Evolutionary conservation across 2,888 invertebrate genomes (phyloP).

Genomic region (Dolichopus griseipennis): DNA sequence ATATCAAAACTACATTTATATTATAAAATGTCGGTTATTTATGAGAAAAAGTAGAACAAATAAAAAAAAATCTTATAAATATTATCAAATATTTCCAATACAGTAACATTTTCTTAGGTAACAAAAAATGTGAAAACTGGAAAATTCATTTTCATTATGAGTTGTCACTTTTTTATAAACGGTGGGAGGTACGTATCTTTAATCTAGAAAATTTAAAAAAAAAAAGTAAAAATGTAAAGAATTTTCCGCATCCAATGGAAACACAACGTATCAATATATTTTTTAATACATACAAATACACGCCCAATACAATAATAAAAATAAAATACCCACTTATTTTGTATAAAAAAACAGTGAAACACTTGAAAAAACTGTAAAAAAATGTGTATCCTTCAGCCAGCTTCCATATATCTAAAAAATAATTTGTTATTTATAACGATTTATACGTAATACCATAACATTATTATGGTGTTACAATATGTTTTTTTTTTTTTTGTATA

Average conservation of each 20-base stretch:
- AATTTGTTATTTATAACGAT: too few species aligned
- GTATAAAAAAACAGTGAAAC: too few species aligned
- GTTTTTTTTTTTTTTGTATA: too few species aligned
- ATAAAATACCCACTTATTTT: too few species aligned
- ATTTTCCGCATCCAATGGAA: neutral
- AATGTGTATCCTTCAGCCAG: neutral
- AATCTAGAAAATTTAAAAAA: neutral
- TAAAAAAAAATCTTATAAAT: too few species aligned
- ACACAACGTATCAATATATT: neutral
- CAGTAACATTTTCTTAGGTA: neutral
- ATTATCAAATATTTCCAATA: neutral
- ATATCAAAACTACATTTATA: too few species aligned
- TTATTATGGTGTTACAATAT: too few species aligned
- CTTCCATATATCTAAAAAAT: neutral
- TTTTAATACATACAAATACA: neutral
- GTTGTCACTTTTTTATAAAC: neutral
- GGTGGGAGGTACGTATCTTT: neutral
- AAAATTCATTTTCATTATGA: too few species aligned
- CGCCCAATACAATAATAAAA: neutral
- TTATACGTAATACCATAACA: too few species aligned
- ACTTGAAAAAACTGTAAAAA: too few species aligned
- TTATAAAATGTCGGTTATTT: too few species aligned
- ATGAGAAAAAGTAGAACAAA: too few species aligned
- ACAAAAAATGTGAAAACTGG: neutral
- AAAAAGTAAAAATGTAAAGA: neutral